These are phyloP conservation scores for Penaeus monodon DNA, from an alignment of 2,888 invertebrate species.

Conservation along the genomic window DNA sequence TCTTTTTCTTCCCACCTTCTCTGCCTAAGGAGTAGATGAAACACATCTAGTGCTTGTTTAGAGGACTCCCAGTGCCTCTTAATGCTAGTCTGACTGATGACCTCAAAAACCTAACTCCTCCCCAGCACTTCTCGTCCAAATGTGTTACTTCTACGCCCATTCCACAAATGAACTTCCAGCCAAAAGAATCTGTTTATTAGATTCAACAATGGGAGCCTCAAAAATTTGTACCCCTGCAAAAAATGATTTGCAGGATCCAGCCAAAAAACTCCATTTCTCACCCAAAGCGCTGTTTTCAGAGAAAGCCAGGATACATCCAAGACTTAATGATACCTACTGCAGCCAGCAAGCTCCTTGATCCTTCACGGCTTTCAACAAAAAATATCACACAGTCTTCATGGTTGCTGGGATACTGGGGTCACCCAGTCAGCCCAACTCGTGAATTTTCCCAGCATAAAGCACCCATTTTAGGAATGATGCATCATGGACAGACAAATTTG, in stretches of 20 bases:
- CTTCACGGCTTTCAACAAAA: conserved; percentile 74
- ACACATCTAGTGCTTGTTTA: conserved; percentile 24
- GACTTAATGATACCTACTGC: conserved; percentile 54
- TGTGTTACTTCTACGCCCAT: neutral
- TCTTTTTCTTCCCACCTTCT: neutral
- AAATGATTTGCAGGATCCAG: neutral
- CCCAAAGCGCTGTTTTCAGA: conserved; percentile 33
- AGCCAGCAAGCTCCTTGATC: conserved; percentile 74
- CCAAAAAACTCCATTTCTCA: conserved; percentile 24
- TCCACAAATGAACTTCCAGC: neutral
- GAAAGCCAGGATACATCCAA: conserved; percentile 40
- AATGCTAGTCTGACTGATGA: conserved; percentile 44
- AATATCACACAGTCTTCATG: conserved; percentile 75
- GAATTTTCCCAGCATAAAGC: conserved; percentile 21
- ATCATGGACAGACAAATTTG: conserved; percentile 70
- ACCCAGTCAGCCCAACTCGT: conserved; percentile 39
- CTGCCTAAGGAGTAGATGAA: conserved; percentile 33
- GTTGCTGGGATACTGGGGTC: conserved; percentile 75
- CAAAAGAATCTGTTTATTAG: conserved; percentile 24
- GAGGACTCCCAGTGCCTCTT: conserved; percentile 35
- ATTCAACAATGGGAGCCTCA: conserved; percentile 69
- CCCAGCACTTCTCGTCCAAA: neutral
- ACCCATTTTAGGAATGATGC: conserved; percentile 1
- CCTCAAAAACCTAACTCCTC: neutral
- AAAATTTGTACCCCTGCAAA: conserved; percentile 62